Conservation (phyloP, 2,797 vertebrate genomes). For the Brachyrhaphis roseni region DNA sequence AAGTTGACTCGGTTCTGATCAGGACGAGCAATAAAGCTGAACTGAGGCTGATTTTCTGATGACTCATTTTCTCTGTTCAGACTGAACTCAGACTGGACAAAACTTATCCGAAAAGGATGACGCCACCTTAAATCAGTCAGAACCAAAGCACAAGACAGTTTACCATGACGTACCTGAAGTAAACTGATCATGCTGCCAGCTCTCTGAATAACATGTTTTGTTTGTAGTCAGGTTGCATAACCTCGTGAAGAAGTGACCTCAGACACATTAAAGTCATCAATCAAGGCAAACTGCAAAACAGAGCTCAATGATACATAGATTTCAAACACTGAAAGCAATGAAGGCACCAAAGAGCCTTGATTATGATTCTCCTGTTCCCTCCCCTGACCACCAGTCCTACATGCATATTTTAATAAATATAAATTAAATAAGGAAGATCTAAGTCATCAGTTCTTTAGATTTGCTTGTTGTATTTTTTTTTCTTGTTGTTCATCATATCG, state of each 20-base stretch:
- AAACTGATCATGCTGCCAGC: background rate
- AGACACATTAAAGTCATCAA: slow-evolving; percentile 10
- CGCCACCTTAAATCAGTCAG: background rate
- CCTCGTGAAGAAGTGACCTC: slow-evolving; percentile 8
- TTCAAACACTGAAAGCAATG: slow-evolving; percentile 29
- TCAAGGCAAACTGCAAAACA: slow-evolving; percentile 10
- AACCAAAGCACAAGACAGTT: background rate
- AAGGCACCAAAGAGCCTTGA: background rate
- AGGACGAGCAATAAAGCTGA: background rate
- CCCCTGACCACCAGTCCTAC: background rate
- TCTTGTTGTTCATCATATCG: background rate
- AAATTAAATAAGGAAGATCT: background rate
- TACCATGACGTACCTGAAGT: background rate
- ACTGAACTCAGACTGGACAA: background rate
- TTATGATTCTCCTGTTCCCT: background rate
- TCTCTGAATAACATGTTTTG: background rate
- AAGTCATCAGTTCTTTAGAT: background rate
- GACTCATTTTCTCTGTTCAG: background rate
- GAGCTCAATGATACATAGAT: slow-evolving; percentile 25
- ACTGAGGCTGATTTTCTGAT: background rate
- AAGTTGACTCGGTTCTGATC: background rate
- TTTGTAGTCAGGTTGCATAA: background rate
- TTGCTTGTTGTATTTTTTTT: background rate
- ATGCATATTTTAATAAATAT: background rate
- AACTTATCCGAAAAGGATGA: background rate